Conservation (phyloP, 2,113 vertebrate genomes). For the Blennius ocellaris region DNA sequence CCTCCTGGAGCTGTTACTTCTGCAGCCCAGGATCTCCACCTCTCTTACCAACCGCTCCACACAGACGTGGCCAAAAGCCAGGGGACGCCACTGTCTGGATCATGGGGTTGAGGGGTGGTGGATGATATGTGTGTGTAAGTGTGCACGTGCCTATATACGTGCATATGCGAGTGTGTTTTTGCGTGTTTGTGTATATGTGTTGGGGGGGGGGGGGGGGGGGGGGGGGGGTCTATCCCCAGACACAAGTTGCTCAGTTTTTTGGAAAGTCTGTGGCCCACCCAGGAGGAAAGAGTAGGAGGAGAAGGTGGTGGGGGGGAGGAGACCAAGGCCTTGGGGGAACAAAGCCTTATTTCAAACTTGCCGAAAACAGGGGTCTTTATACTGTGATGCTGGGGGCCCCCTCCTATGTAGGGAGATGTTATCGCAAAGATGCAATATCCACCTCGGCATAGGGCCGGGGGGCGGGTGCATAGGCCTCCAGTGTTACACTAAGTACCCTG, state of each 20-base stretch:
- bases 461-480: slow-evolving; percentile 77
- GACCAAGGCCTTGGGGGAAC: slow-evolving; percentile 71
- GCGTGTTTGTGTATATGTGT: slow-evolving; percentile 49
- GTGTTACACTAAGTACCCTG: slow-evolving; percentile 80
- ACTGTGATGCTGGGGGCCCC: slow-evolving; percentile 76
- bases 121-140: slow-evolving; percentile 47
- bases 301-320: slow-evolving; percentile 58
- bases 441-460: slow-evolving; percentile 68
- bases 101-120: slow-evolving; percentile 47
- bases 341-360: slow-evolving; percentile 84
- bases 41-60: slow-evolving; percentile 64
- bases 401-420: slow-evolving; percentile 82
- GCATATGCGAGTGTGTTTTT: slow-evolving; percentile 39
- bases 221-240: slow-evolving; percentile 71
- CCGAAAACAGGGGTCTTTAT: slow-evolving; percentile 84
- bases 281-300: slow-evolving; percentile 80
- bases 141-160: slow-evolving; percentile 26
- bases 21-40: slow-evolving; percentile 62
- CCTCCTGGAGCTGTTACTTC: slow-evolving; percentile 62
- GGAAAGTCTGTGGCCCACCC: slow-evolving; percentile 81
- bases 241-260: slow-evolving; percentile 83
- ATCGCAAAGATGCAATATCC: slow-evolving; percentile 86
- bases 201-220: slow-evolving; percentile 55
- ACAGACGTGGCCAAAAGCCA: slow-evolving; percentile 75
- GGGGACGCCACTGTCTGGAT: slow-evolving; percentile 70